A percentile compares a stretch with the other conserved stretches of the same genome.
Conservation (phyloP, 2,797 vertebrate species). For the Rallus crepitans region DNA sequence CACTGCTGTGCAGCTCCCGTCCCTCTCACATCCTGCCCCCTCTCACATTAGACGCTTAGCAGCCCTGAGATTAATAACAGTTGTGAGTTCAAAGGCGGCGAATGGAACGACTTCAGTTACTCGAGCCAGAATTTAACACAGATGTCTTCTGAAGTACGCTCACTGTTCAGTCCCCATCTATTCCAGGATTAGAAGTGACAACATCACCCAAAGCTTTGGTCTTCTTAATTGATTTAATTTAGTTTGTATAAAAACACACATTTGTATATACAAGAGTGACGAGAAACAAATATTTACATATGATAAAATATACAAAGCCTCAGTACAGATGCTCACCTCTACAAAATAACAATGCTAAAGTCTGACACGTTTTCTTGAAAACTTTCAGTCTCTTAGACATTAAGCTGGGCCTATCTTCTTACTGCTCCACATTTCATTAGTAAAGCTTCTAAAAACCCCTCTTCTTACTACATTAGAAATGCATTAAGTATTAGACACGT, state of each 20-base stretch:
- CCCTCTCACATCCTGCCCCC: slow-evolving; percentile 51
- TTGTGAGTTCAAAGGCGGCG: slow-evolving; percentile 35
- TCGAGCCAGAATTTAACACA: neutral
- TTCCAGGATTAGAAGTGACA: slow-evolving; percentile 10
- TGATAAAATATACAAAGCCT: slow-evolving; percentile 8
- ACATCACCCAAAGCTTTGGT: neutral
- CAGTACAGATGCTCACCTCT: neutral
- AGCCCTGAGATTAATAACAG: slow-evolving; percentile 32
- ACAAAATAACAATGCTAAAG: neutral
- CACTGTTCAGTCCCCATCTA: neutral
- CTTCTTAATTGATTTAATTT: slow-evolving; percentile 56
- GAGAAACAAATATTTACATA: slow-evolving; percentile 47
- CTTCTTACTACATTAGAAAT: neutral
- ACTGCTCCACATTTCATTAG: neutral
- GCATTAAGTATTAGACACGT: neutral
- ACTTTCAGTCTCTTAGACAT: neutral
- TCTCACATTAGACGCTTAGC: neutral
- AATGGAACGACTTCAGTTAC: slow-evolving; percentile 30
- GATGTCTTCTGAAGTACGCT: neutral
- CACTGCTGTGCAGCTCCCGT: neutral
- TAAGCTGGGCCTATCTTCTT: neutral
- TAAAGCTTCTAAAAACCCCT: neutral
- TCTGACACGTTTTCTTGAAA: neutral
- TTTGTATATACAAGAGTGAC: neutral
- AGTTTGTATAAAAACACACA: slow-evolving; percentile 49